Evolutionary conservation across 92 coral and sea anemone genomes (phyloP).

Genomic region (Bergia sp.): DNA sequence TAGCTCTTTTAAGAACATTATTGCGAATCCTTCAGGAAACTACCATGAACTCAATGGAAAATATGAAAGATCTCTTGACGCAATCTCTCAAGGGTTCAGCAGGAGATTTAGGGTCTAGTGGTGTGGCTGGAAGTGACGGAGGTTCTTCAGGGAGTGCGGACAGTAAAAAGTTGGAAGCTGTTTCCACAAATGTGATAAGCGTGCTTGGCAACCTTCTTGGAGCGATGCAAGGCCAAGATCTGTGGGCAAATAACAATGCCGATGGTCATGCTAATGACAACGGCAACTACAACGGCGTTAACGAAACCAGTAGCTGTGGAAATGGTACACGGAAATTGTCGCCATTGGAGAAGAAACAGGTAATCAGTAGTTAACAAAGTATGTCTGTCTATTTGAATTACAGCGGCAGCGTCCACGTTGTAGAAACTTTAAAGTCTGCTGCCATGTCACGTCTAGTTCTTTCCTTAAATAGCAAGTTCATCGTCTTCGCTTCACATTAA

Average conservation of each 20-base stretch:
- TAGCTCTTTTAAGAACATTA: neutral
- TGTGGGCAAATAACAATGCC: neutral
- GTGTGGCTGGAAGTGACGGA: neutral
- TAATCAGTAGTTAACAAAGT: neutral
- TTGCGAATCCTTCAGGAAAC: conserved; percentile 7
- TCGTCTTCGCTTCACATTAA: no score
- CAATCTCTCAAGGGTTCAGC: neutral
- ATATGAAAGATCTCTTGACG: conserved; percentile 32
- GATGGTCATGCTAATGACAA: neutral
- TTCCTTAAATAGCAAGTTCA: no score
- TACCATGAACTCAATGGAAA: conserved; percentile 34
- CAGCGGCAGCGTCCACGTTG: no score
- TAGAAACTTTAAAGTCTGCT: no score
- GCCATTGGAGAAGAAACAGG: conserved; percentile 14
- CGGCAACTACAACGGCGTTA: neutral
- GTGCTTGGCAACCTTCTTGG: conserved; percentile 44
- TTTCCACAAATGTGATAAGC: conserved; percentile 28
- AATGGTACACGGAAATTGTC: conserved; percentile 26
- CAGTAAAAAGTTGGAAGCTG: conserved; percentile 4
- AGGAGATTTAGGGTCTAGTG: neutral
- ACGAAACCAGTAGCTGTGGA: neutral
- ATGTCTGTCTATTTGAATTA: no score
- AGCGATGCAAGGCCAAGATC: conserved; percentile 31
- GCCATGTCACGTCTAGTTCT: no score
- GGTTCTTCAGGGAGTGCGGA: neutral